Evolutionary conservation across 2,888 invertebrate species (phyloP).

Genomic region (Halocaridina rubra): DNA sequence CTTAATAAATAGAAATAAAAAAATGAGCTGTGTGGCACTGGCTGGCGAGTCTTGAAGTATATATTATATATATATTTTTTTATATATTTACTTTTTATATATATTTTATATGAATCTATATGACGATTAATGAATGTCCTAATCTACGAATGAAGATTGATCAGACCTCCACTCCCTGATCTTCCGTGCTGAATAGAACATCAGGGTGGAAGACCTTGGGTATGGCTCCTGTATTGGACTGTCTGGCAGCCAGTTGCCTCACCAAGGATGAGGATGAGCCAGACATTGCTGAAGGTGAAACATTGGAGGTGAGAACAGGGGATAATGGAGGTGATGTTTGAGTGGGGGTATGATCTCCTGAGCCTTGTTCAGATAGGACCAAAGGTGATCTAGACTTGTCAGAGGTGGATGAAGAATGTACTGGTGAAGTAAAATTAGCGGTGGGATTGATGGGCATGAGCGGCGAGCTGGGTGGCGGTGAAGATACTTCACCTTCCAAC

Average conservation of each 20-base stretch:
- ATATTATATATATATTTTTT: conserved; percentile 3
- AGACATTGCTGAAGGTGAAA: not conserved
- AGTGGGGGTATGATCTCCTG: not conserved
- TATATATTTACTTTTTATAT: too few relatives aligned
- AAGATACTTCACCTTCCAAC: conserved; percentile 23
- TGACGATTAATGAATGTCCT: not conserved
- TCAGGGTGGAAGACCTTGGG: conserved; percentile 56
- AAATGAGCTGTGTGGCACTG: conserved; percentile 34
- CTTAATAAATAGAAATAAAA: conserved; percentile 48
- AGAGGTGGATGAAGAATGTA: conserved; percentile 6
- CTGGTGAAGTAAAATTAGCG: not conserved
- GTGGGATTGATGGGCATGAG: not conserved
- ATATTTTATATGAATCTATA: too few relatives aligned
- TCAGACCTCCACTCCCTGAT: conserved; percentile 62
- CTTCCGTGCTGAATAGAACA: conserved; percentile 59
- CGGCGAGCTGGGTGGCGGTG: conserved; percentile 20
- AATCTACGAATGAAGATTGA: not conserved
- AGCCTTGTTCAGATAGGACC: not conserved
- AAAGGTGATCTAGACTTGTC: not conserved
- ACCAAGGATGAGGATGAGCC: conserved; percentile 17
- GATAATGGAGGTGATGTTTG: conserved; percentile 11
- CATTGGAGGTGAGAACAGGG: not conserved
- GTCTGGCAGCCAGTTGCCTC: conserved; percentile 43
- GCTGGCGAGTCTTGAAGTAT: conserved; percentile 33
- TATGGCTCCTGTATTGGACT: conserved; percentile 39